Evolutionary conservation across 2,888 invertebrate species (phyloP), one percentile per base, ranked within the genome.

Genomic region (Quadriops clusia): DNA sequence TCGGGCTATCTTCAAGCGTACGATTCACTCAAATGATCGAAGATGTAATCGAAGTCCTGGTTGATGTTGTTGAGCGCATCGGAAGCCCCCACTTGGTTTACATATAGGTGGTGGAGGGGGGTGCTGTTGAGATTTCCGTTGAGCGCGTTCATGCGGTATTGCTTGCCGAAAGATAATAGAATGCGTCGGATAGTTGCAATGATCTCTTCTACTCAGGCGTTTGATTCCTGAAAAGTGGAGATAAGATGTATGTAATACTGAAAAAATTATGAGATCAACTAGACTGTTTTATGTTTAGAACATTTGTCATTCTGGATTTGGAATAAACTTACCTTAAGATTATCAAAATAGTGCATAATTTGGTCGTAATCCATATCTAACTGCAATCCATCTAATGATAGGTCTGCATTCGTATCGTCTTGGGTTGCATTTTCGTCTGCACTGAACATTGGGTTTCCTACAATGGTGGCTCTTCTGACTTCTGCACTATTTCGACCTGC

Each of bases 341-440:
- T 93, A 70, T 93, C 90, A 71, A 95, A 94, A 66, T 94, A 93
- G 61, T 91, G 85, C 86, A 93, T 87, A 63, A 95, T 85, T 70
- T 93, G 90, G 61, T 93, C 90, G 65, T 94, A 94, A 65, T 93
- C 89, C 89, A 94, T 87, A 56, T 85, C 85, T 37, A 73, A 60
- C 49, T 72, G 72, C 42, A 87, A 71, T 60, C 86, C 84, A 61
- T 86, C 85, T 46, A 86, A 65, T 22, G 67, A 72, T 38, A 64
- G 66, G 11, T 36, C 36, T 23, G 42, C 43, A 34, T 40, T 41
- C 30, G 38, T 50, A 34, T 34, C 44, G 30, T 36, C 47, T 32
- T 43, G 46, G 13, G 30, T 36, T 25, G 41, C 38, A 42, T 60
- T 56, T 40, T 58, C 56, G 30, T 61, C 63, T 40, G 51, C 47